These are phyloP conservation scores for Mus spicilegus DNA, from an alignment of 2,113 vertebrate species.

Conservation along the genomic window DNA sequence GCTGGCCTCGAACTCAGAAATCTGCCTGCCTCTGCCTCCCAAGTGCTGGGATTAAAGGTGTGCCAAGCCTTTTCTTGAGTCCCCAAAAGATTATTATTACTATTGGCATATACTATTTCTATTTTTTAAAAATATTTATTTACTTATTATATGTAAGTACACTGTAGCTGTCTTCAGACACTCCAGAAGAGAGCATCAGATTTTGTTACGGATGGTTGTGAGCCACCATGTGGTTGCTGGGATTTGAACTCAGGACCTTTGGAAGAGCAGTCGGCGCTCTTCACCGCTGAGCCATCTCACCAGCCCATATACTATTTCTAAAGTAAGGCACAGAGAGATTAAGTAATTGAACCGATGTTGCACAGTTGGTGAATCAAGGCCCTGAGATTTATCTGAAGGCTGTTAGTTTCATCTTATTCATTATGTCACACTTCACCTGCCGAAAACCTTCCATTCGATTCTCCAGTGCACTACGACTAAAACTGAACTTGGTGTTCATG, in stretches of 20 bases:
- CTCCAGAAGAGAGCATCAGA: no score
- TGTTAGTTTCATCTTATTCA: constrained; percentile 14
- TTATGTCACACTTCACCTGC: neutral
- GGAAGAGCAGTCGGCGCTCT: no score
- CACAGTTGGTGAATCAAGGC: neutral
- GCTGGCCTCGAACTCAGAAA: no score
- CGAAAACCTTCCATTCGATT: neutral
- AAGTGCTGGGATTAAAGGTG: no score
- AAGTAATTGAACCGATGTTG: neutral
- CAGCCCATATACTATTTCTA: neutral
- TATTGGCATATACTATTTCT: neutral
- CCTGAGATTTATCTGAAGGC: neutral
- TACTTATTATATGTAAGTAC: no score
- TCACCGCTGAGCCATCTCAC: no score
- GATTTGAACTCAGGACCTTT: no score
- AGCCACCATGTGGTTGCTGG: no score
- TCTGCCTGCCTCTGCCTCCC: no score
- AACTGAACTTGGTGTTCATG: constrained; percentile 6
- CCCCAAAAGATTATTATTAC: neutral
- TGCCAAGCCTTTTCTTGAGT: neutral
- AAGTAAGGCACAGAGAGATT: neutral
- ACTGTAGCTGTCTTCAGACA: no score
- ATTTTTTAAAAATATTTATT: neutral
- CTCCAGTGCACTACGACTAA: neutral
- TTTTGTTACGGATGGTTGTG: no score